Evolutionary conservation across 2,888 invertebrate genomes (phyloP).

Genomic region (Noctua pronuba): DNA sequence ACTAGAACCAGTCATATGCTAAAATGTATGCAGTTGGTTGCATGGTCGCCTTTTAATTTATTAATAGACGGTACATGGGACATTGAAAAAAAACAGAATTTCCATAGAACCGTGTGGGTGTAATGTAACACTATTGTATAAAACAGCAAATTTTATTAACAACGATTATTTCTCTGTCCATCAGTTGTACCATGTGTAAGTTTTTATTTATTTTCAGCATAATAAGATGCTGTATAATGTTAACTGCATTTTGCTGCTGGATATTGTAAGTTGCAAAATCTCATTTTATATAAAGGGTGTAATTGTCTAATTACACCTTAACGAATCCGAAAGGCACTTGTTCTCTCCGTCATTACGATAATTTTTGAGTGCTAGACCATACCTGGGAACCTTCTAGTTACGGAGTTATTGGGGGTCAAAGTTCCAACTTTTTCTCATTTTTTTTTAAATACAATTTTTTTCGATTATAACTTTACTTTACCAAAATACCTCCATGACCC

Average conservation of each 20-base stretch:
- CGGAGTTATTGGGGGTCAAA: too few species aligned
- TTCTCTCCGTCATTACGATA: too few species aligned
- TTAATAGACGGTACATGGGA: neutral
- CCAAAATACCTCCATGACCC: too few species aligned
- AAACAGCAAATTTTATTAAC: neutral
- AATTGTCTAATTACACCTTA: too few species aligned
- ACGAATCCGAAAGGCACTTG: too few species aligned
- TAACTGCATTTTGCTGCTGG: slow-evolving; percentile 77
- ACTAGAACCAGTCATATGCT: neutral
- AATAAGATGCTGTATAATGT: slow-evolving; percentile 73
- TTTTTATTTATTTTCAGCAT: slow-evolving; percentile 72
- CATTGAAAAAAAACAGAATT: neutral
- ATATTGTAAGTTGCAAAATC: slow-evolving; percentile 74
- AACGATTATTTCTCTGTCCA: neutral
- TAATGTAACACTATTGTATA: neutral
- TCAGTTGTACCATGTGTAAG: neutral
- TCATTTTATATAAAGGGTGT: neutral
- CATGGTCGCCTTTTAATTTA: neutral
- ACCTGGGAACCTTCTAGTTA: too few species aligned
- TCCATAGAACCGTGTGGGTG: neutral
- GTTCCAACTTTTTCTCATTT: too few species aligned
- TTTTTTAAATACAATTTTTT: too few species aligned
- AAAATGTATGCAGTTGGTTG: neutral
- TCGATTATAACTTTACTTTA: too few species aligned
- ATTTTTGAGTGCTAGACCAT: too few species aligned